These are phyloP conservation scores for Cochlearius cochlearius DNA, from an alignment of 2,113 vertebrate genomes.

Conservation along the genomic window DNA sequence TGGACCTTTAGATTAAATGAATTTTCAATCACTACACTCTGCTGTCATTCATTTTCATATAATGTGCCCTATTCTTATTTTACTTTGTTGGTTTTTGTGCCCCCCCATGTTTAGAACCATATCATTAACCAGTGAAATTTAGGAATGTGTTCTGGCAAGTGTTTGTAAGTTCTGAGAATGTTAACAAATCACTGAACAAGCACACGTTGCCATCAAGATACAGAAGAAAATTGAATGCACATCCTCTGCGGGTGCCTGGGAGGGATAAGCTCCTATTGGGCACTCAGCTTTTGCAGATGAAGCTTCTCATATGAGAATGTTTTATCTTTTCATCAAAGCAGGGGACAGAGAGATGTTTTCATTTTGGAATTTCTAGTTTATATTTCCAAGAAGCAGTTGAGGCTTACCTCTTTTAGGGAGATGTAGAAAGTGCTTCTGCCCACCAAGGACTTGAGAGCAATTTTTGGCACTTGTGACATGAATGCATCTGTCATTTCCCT, in stretches of 20 bases:
- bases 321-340: neutral
- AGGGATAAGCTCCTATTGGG: neutral
- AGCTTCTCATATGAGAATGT: neutral
- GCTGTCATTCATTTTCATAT: neutral
- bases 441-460: neutral
- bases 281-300: neutral
- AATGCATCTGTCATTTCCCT: neutral
- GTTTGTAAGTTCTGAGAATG: neutral
- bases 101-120: neutral
- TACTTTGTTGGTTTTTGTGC: neutral
- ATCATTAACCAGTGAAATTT: neutral
- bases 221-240: neutral
- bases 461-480: neutral
- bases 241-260: neutral
- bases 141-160: neutral
- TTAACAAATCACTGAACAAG: neutral
- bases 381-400: neutral
- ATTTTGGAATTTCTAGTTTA: neutral
- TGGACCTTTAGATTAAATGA: neutral
- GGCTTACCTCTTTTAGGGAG: neutral
- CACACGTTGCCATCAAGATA: neutral
- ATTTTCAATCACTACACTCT: neutral
- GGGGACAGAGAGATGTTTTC: neutral
- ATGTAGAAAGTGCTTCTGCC: neutral
- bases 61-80: neutral